Evolutionary conservation across 37 sponge, comb jelly and placozoan genomes (phyloP).

Genomic region (Oscarella lobularis): DNA sequence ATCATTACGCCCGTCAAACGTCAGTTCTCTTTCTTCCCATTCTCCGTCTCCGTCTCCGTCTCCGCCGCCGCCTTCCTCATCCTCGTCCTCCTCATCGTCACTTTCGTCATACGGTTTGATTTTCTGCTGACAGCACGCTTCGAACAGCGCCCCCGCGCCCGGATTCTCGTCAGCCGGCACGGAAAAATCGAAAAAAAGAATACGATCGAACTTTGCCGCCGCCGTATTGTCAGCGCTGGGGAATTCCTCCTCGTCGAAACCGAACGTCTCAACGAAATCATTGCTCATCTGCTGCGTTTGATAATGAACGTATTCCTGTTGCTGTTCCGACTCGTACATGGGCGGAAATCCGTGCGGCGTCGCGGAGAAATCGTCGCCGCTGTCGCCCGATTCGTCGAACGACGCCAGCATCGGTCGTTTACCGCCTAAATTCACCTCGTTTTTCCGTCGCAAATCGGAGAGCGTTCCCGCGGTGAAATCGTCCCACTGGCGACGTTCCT

Average conservation of each 20-base stretch:
- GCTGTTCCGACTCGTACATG: background rate
- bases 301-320: slow-evolving; percentile 42
- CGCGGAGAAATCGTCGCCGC: slow-evolving; percentile 30
- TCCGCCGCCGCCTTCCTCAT: no score
- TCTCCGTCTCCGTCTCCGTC: no score
- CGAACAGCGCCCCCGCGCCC: background rate
- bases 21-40: background rate
- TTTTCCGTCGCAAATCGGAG: slow-evolving; percentile 39
- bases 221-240: background rate
- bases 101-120: background rate
- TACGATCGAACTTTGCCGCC: background rate
- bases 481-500: slow-evolving; percentile 26
- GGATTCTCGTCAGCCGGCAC: background rate
- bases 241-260: slow-evolving; percentile 33
- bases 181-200: background rate
- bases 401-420: slow-evolving; percentile 25
- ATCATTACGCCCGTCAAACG: background rate
- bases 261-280: slow-evolving; percentile 44
- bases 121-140: background rate
- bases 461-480: slow-evolving; percentile 44
- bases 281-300: slow-evolving; percentile 30
- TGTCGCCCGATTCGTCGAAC: slow-evolving; percentile 66
- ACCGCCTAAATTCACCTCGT: slow-evolving; percentile 56
- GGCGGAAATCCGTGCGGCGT: background rate
- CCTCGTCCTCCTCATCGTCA: no score